Evolutionary conservation across 2,888 invertebrate genomes (phyloP), one percentile per base, ranked within the genome.

Genomic region (Lepas anatifera): DNA sequence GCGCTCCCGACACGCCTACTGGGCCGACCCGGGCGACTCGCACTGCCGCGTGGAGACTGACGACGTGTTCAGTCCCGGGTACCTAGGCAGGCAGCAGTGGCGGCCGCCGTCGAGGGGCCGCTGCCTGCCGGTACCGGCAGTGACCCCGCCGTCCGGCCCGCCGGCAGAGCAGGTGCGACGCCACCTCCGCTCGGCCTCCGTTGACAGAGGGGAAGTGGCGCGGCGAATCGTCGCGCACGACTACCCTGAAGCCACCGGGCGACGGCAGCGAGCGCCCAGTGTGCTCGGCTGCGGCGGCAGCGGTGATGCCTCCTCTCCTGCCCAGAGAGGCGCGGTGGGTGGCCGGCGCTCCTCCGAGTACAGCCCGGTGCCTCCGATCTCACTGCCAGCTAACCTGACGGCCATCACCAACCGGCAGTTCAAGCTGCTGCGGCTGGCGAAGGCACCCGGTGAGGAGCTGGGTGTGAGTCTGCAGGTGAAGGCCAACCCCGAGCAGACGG

Each of bases 351-450:
- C 66, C 13, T n/a, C 66, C 39, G 66, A 66, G 25, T 39, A 39
- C 66, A 39, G 66, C 16, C 39, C 66, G 39, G 39, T 39, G 66
- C 39, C 66, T 10, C 66, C 66, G 25, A 39, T 39, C 41, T 41
- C 41, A 27, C 66, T 66, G 66, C 66, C 66, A 16, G 13, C 37
- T 27, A 66, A 25, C 25, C 27, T 66, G 39, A 16, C 16, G 13
- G 39, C 66, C 25, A 39, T 66, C 25, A 66, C 66, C 39, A 66
- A 39, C 66, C 66, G 66, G 25, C 66, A 66, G 66, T 66, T 66
- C 39, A 39, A 39, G 27, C 66, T 66, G 66, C 39, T 66, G 25
- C n/a, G 66, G n/a, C 39, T 66, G 39, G 39, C 16, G 6, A 25
- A 27, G 13, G 39, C 10, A 3, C 39, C 22, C 25, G 66, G 39